Evolutionary conservation across 2,888 invertebrate species (phyloP).

Genomic region (Dasysyrphus tricinctus): DNA sequence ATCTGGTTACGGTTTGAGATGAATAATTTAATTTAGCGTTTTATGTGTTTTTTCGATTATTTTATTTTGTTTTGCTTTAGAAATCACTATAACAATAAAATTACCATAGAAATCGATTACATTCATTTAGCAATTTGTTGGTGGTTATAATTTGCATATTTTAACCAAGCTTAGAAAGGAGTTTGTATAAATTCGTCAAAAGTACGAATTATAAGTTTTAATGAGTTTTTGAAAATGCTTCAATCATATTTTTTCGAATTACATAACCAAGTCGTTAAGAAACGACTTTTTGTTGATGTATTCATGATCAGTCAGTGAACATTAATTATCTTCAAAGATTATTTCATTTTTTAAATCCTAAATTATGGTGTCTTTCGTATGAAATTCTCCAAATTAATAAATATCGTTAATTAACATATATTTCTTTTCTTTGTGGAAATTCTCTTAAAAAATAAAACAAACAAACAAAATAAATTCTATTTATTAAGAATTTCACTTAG

Average conservation of each 20-base stretch:
- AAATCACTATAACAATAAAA: conserved; percentile 62
- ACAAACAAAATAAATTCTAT: not conserved
- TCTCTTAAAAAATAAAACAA: not conserved
- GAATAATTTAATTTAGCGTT: conserved; percentile 57
- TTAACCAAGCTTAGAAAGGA: conserved; percentile 43
- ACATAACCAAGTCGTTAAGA: not conserved
- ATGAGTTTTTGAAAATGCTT: not conserved
- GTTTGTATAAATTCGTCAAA: conserved; percentile 63
- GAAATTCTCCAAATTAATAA: conserved; percentile 6
- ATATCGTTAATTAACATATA: conserved; percentile 9
- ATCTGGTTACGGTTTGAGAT: conserved; percentile 70
- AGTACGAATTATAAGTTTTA: conserved; percentile 24
- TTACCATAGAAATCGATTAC: conserved; percentile 73
- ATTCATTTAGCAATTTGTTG: conserved; percentile 72
- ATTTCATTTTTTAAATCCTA: conserved; percentile 8
- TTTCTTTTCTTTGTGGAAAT: conserved; percentile 12
- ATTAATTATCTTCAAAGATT: conserved; percentile 4
- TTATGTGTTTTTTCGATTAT: not conserved
- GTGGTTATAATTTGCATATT: conserved; percentile 63
- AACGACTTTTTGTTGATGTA: not conserved
- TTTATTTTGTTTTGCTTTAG: conserved; percentile 28
- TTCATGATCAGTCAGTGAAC: conserved; percentile 5
- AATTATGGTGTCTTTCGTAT: not conserved
- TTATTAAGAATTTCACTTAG: conserved; percentile 15
- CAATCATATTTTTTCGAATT: not conserved